Conservation (phyloP, 2,888 invertebrate genomes). For the Nomada goodeniana region DNA sequence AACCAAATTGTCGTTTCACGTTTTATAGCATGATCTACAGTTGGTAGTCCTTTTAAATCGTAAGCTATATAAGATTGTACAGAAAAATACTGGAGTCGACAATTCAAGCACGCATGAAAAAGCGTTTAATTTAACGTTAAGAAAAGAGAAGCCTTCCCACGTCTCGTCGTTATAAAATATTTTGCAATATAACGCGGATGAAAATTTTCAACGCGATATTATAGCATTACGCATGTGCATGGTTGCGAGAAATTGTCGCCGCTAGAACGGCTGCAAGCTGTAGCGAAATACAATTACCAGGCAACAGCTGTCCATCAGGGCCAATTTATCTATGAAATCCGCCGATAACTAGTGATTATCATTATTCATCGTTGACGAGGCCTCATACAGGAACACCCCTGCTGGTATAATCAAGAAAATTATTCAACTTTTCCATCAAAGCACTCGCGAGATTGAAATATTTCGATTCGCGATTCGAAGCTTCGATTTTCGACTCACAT, state of each 20-base stretch:
- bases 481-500: no score
- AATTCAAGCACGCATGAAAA: background rate
- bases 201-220: constrained; percentile 29
- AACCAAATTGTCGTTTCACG: no score
- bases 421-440: constrained; percentile 35
- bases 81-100: no score
- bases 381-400: constrained; percentile 29
- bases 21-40: no score
- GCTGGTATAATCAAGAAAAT: constrained; percentile 50
- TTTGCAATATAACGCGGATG: background rate
- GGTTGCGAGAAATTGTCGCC: constrained; percentile 43
- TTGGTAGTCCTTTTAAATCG: background rate
- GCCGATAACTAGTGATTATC: constrained; percentile 62
- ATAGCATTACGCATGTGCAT: constrained; percentile 36
- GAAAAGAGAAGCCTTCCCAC: background rate
- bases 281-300: constrained; percentile 62
- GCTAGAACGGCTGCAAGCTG: constrained; percentile 46
- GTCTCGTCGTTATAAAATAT: background rate
- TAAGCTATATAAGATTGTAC: no score
- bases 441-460: background rate
- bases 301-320: constrained; percentile 66
- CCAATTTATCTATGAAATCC: constrained; percentile 66
- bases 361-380: constrained; percentile 63
- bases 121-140: no score
- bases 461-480: background rate